Evolutionary conservation across 2,888 invertebrate species (phyloP), one percentile per base, ranked within the genome.

Genomic region (Caenorhabditis afra): DNA sequence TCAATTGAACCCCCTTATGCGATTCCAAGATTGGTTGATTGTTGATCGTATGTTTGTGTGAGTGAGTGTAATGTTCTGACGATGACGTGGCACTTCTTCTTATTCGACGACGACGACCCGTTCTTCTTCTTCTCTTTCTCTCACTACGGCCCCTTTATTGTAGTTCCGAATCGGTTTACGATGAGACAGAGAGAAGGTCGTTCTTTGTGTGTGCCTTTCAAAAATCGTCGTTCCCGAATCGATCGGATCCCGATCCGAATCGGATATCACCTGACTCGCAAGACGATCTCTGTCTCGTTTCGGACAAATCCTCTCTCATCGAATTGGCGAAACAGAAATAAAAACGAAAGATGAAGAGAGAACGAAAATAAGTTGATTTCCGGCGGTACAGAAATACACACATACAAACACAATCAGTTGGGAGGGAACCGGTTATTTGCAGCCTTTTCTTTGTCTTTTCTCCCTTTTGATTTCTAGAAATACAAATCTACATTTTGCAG

Each of bases 401-500:
- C 49, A 49, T 29, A 3, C 29, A 12, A 16, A 12, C n/a, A 8
- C 3, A 12, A 55, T 18, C n/a, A n/a, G n/a, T n/a, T n/a, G n/a
- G n/a, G n/a, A n/a, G n/a, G n/a, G n/a, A 55, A 55, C 55, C 55
- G 39, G 55, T 55, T 55, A 16, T 55, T 55, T n/a, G n/a, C n/a
- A n/a, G 35, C 23, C 16, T 53, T 39, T 18, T 55, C 55, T 55
- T 50, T 18, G 22, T 50, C 50, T 55, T 55, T 37, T 22, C 50
- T 37, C 29, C 53, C 35, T 53, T 35, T 29, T 39, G 37, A 37
- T 39, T 37, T 55, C 39, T 55, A 16, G 29, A 29, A 29, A 29
- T n/a, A n/a, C n/a, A n/a, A 11, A 39, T 29, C 4, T 20, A 47
- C 3, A 29, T 45, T 55, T 74, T 75, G 7, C 78, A 78, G 78